Percentiles rank a stretch among this genome's conserved stretches.
Evolutionary conservation across 2,113 vertebrate species (phyloP).

Genomic region (Mobula birostris): DNA sequence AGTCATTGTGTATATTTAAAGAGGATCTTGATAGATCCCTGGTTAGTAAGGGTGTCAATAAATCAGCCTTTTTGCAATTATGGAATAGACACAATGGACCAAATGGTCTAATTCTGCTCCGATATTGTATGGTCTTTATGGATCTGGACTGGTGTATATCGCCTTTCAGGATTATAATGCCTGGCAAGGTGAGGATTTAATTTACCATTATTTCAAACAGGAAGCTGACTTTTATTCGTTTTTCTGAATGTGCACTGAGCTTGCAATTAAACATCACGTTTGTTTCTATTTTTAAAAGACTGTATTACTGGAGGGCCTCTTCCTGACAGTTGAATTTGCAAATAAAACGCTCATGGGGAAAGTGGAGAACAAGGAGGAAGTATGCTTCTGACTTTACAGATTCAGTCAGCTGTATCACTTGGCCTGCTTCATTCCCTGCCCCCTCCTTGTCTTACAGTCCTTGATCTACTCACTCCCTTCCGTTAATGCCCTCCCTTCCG

Average conservation of each 20-base stretch:
- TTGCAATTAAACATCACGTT: neutral
- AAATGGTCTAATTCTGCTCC: no score
- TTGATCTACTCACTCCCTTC: neutral
- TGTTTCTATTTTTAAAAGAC: neutral
- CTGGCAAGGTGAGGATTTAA: neutral
- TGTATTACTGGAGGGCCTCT: neutral
- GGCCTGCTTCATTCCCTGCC: no score
- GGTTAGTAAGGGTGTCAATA: no score
- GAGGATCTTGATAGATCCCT: no score
- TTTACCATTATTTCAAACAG: neutral
- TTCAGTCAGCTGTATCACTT: neutral
- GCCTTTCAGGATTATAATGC: no score
- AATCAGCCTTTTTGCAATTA: no score
- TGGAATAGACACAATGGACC: no score
- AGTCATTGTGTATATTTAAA: no score
- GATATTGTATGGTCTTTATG: no score
- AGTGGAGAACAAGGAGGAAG: neutral
- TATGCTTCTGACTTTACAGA: neutral
- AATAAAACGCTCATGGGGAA: neutral
- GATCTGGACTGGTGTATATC: neutral
- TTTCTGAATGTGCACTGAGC: neutral
- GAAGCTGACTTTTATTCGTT: neutral
- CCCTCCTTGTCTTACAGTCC: neutral
- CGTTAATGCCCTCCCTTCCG: neutral
- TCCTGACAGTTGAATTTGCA: neutral